phyloP scores from a whole-genome alignment of 2,888 invertebrate genomes.

The Neoitamus cyanurus region DNA sequence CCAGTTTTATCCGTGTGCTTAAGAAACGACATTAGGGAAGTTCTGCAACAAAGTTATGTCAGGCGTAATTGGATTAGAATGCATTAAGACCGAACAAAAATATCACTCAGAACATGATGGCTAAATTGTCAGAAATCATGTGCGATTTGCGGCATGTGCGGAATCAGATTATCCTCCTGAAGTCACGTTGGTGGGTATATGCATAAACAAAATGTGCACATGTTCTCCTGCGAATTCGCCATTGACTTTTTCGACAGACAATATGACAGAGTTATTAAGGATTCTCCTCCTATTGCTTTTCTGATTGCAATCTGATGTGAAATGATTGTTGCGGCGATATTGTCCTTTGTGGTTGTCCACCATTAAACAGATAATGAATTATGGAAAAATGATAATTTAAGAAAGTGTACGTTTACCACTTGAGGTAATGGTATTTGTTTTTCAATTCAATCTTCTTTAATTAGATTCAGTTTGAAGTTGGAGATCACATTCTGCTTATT shows the following conservation, averaged over 20 bases:
- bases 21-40: background rate
- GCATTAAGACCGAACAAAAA: background rate
- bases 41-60: background rate
- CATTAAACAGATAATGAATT: too few species aligned
- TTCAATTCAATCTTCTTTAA: too few species aligned
- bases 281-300: background rate
- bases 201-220: background rate
- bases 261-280: background rate
- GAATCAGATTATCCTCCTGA: background rate
- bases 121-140: background rate
- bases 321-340: background rate
- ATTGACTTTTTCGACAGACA: background rate
- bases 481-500: too few species aligned
- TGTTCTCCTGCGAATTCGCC: background rate
- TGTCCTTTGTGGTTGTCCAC: background rate
- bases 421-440: too few species aligned
- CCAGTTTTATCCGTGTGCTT: background rate
- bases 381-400: too few species aligned
- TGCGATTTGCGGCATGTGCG: background rate
- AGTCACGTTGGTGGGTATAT: background rate
- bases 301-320: background rate
- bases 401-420: too few species aligned
- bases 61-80: background rate
- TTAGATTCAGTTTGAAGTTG: too few species aligned
- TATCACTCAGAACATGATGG: background rate